These are phyloP conservation scores for Nothura maculosa DNA, from an alignment of 2,797 vertebrate species.

Conservation along the genomic window DNA sequence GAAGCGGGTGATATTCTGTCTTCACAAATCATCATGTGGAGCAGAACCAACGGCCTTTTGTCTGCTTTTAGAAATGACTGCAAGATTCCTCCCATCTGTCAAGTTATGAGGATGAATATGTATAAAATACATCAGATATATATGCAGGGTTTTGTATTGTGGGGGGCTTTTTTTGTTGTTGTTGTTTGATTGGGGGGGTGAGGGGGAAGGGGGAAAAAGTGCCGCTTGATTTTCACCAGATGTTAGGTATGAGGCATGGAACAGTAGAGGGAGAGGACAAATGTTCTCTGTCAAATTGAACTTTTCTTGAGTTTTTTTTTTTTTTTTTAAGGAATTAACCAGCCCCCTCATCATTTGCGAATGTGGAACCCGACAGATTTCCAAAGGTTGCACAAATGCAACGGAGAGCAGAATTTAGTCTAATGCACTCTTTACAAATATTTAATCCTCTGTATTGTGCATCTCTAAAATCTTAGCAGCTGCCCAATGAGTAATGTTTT, in stretches of 20 bases:
- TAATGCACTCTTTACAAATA: slow-evolving; percentile 46
- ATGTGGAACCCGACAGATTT: slow-evolving; percentile 60
- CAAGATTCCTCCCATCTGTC: slow-evolving; percentile 85
- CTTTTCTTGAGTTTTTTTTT: neutral
- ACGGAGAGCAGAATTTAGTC: slow-evolving; percentile 48
- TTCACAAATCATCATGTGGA: slow-evolving; percentile 81
- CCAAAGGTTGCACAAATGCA: slow-evolving; percentile 8
- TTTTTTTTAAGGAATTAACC: neutral
- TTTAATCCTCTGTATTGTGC: slow-evolving; percentile 68
- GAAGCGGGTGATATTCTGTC: slow-evolving; percentile 85
- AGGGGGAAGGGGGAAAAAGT: neutral
- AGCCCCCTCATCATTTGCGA: slow-evolving; percentile 30
- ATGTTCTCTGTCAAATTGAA: slow-evolving; percentile 30
- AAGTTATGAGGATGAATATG: slow-evolving; percentile 81
- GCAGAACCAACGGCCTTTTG: slow-evolving; percentile 85
- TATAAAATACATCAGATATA: slow-evolving; percentile 76
- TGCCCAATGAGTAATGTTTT: slow-evolving; percentile 22
- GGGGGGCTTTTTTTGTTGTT: neutral
- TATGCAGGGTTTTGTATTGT: slow-evolving; percentile 62
- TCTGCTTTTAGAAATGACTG: slow-evolving; percentile 83
- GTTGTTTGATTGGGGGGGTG: slow-evolving; percentile 22
- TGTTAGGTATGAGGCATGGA: slow-evolving; percentile 62
- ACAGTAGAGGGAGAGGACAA: slow-evolving; percentile 48
- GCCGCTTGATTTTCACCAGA: slow-evolving; percentile 67
- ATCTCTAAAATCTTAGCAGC: slow-evolving; percentile 62